Percentiles rank a stretch among this genome's conserved stretches.
Evolutionary conservation across 2,797 vertebrate species (phyloP).

Genomic region (Rhinophrynus dorsalis): DNA sequence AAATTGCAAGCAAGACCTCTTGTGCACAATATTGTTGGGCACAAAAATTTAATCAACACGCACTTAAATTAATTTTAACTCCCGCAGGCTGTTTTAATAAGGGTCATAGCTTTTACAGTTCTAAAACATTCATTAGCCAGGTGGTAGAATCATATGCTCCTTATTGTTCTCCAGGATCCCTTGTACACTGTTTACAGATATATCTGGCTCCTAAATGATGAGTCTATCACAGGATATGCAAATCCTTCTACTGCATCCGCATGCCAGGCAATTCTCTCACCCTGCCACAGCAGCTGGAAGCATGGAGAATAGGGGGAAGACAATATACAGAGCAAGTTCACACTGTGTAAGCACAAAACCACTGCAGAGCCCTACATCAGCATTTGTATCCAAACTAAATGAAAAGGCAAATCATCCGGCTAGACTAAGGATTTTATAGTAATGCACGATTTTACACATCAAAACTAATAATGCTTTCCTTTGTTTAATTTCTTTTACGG

Average conservation of each 20-base stretch:
- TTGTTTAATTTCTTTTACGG: slow-evolving; percentile 28
- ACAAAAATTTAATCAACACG: slow-evolving; percentile 5
- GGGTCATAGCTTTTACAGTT: slow-evolving; percentile 14
- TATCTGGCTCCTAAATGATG: slow-evolving; percentile 20
- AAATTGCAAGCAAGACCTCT: neutral
- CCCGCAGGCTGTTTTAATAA: slow-evolving; percentile 18
- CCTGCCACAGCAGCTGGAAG: slow-evolving; percentile 22
- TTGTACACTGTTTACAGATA: slow-evolving; percentile 22
- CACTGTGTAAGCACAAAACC: slow-evolving; percentile 13
- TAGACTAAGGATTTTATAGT: slow-evolving; percentile 41
- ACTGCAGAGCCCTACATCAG: slow-evolving; percentile 8
- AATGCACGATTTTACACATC: slow-evolving; percentile 35
- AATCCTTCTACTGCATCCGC: slow-evolving; percentile 8
- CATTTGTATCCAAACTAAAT: slow-evolving; percentile 33
- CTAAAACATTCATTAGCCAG: slow-evolving; percentile 34
- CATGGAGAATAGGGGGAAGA: slow-evolving; percentile 1
- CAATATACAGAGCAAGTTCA: slow-evolving; percentile 27
- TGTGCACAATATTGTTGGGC: neutral
- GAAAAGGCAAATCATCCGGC: slow-evolving; percentile 39
- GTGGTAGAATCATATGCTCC: slow-evolving; percentile 19
- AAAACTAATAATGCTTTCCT: slow-evolving; percentile 44
- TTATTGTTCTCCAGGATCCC: slow-evolving; percentile 18
- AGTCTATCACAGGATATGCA: slow-evolving; percentile 27
- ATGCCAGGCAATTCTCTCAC: neutral
- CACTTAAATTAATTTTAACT: slow-evolving; percentile 18